Evolutionary conservation across 2,113 vertebrate species (phyloP).

Genomic region (Lepisosteus osseus): DNA sequence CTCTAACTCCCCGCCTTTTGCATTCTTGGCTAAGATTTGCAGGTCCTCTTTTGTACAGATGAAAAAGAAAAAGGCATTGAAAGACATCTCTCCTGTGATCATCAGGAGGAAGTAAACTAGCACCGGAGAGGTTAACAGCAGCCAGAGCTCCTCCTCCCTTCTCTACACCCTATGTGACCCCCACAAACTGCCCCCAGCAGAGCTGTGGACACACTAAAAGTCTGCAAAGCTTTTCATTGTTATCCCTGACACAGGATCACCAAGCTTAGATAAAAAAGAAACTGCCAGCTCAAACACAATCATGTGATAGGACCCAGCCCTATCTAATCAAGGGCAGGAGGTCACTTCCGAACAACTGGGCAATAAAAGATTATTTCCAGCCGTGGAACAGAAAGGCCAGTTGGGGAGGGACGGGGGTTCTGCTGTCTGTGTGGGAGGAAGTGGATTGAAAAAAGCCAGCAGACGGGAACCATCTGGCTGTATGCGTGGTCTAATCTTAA

Average conservation of each 20-base stretch:
- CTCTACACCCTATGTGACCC: conserved; percentile 34
- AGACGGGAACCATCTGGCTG: conserved; percentile 97
- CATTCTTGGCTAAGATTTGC: no score
- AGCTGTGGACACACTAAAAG: conserved; percentile 62
- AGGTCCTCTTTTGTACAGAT: no score
- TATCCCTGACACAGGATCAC: conserved; percentile 81
- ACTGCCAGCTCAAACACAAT: conserved; percentile 80
- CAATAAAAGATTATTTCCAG: conserved; percentile 99
- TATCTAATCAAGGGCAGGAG: conserved; percentile 98
- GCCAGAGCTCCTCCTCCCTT: conserved; percentile 11
- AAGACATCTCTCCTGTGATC: conserved; percentile 21
- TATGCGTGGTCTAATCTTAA: conserved; percentile 72
- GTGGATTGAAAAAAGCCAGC: conserved; percentile 88
- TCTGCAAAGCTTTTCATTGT: conserved; percentile 85
- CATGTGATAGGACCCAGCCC: conserved; percentile 87
- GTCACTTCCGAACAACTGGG: conserved; percentile 99
- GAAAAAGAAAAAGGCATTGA: background rate
- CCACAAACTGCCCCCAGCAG: conserved; percentile 46
- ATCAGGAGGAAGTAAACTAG: conserved; percentile 25
- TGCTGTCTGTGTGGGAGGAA: conserved; percentile 81
- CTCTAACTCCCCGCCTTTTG: no score
- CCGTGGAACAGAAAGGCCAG: conserved; percentile 80
- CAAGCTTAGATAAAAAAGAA: conserved; percentile 70
- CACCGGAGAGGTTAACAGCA: conserved; percentile 46
- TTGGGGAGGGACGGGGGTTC: conserved; percentile 48